Evolutionary conservation across 2,888 invertebrate species (phyloP).

Genomic region (Troglohyphantes excavatus): DNA sequence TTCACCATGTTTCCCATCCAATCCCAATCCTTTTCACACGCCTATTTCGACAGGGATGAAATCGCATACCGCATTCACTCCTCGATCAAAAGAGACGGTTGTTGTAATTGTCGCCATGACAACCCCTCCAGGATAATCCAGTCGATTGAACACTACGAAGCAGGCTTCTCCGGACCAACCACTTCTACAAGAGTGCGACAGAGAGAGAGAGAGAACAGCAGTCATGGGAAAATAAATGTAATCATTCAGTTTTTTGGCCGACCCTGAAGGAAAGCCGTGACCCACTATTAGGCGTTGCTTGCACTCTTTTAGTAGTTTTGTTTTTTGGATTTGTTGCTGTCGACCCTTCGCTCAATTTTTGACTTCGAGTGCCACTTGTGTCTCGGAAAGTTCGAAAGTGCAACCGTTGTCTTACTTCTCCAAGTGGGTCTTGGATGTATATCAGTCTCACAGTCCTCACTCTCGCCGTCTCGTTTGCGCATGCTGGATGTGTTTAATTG

Average conservation of each 20-base stretch:
- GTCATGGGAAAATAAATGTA: conserved; percentile 50
- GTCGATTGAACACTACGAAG: conserved; percentile 26
- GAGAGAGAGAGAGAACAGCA: background rate
- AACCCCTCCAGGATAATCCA: conserved; percentile 63
- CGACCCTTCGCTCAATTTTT: conserved; percentile 40
- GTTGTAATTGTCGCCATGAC: conserved; percentile 60
- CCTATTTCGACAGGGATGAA: conserved; percentile 26
- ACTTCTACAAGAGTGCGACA: background rate
- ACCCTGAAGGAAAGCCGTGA: conserved; percentile 75
- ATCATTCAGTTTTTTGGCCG: conserved; percentile 34
- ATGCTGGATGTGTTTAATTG: background rate
- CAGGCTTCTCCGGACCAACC: background rate
- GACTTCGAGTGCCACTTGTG: conserved; percentile 35
- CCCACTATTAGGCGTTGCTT: conserved; percentile 73
- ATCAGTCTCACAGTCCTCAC: background rate
- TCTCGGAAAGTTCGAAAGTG: conserved; percentile 51
- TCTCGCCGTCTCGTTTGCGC: background rate
- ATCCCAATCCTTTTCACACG: conserved; percentile 32
- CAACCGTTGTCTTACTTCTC: conserved; percentile 35
- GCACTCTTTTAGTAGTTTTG: conserved; percentile 35
- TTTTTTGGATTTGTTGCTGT: conserved; percentile 28
- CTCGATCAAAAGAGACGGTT: conserved; percentile 45
- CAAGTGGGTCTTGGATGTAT: conserved; percentile 23
- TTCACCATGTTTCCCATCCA: conserved; percentile 9
- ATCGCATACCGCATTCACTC: conserved; percentile 45